A percentile compares a stretch with the other conserved stretches of the same genome.
phyloP scores from a whole-genome alignment of 2,797 vertebrate genomes.

The Gymnodraco acuticeps region DNA sequence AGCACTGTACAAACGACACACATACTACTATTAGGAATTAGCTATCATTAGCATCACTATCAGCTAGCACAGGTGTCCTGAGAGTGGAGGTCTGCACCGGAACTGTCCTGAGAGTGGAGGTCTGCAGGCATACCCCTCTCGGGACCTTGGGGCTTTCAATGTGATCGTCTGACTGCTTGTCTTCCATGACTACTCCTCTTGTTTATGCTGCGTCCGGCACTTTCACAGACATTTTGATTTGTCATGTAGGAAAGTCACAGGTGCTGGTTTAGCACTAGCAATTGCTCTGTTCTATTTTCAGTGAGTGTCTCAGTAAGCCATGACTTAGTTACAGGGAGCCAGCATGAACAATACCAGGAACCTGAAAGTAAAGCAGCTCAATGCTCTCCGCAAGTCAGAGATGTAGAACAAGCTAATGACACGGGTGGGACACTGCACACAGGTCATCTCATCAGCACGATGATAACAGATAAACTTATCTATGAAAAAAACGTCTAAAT shows the following conservation, averaged over 20 bases:
- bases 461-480: conserved; percentile 8
- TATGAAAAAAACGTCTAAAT: neutral
- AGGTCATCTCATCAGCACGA: conserved; percentile 24
- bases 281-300: neutral
- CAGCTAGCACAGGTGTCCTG: too few species aligned
- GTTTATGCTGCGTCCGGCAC: neutral
- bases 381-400: neutral
- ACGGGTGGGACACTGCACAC: conserved; percentile 8
- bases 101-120: too few species aligned
- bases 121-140: too few species aligned
- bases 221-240: neutral
- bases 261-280: neutral
- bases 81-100: too few species aligned
- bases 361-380: neutral
- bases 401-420: conserved; percentile 18
- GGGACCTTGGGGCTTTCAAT: too few species aligned
- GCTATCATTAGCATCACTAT: too few species aligned
- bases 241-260: neutral
- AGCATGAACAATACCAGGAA: neutral
- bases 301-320: neutral
- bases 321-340: neutral
- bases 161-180: neutral
- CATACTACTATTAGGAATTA: too few species aligned
- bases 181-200: neutral
- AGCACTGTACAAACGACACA: too few species aligned